A percentile compares a stretch with the other conserved stretches of the same genome.
Conservation (phyloP, 2,797 vertebrate genomes). For the Mormyrops boulengeri region DNA sequence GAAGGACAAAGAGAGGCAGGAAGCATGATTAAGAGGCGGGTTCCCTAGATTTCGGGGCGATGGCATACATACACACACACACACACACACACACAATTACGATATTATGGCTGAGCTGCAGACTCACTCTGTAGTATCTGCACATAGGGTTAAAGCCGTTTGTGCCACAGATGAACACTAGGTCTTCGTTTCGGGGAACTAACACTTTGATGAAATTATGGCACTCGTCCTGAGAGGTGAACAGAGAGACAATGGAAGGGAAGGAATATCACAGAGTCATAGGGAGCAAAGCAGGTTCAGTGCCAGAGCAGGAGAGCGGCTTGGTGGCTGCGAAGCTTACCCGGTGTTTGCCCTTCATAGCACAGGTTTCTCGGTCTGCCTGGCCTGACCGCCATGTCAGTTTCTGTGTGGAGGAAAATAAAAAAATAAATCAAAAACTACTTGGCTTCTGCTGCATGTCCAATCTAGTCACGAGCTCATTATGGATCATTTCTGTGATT, state of each 20-base stretch:
- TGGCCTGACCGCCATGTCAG: slow-evolving; percentile 94
- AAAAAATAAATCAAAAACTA: background rate
- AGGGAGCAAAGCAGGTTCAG: background rate
- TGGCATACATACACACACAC: background rate
- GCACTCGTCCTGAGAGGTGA: slow-evolving; percentile 83
- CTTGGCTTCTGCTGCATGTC: background rate
- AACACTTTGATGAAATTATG: slow-evolving; percentile 99
- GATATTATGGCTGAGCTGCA: background rate
- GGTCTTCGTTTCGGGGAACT: slow-evolving; percentile 92
- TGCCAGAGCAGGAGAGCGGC: background rate
- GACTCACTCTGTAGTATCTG: slow-evolving; percentile 92
- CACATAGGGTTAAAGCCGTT: slow-evolving; percentile 98
- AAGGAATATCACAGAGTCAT: background rate
- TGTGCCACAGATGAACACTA: slow-evolving; percentile 96
- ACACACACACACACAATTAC: background rate
- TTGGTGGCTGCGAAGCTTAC: slow-evolving; percentile 56
- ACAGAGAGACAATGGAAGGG: slow-evolving; percentile 19
- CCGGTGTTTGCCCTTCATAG: slow-evolving; percentile 96
- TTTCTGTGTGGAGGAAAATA: slow-evolving; percentile 67
- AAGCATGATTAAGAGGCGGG: background rate
- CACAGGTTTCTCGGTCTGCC: slow-evolving; percentile 87
- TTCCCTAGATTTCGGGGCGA: background rate
- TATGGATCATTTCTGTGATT: slow-evolving; percentile 40
- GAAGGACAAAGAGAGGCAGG: slow-evolving; percentile 50
- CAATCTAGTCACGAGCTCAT: slow-evolving; percentile 40